Evolutionary conservation across 1,140 invertebrate species (phyloP).

Genomic region (Drosophila ironensis): DNA sequence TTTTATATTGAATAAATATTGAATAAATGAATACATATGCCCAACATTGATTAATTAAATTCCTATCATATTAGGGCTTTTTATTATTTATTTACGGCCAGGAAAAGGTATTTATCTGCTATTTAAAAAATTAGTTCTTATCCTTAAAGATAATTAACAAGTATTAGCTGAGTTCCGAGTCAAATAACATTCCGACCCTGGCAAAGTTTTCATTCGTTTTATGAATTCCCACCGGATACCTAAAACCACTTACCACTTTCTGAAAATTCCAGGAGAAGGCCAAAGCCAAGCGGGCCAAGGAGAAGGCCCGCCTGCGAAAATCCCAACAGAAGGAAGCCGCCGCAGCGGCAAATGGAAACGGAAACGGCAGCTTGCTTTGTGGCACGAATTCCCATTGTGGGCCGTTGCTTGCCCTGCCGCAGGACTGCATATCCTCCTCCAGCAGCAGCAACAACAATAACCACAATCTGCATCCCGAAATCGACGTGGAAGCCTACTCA

Average conservation of each 20-base stretch:
- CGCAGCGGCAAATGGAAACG: constrained; percentile 76
- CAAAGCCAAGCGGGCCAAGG: constrained; percentile 86
- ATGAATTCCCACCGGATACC: too few relatives aligned
- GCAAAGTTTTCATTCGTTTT: too few relatives aligned
- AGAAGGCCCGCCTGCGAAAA: constrained; percentile 86
- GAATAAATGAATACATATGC: too few relatives aligned
- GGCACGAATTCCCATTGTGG: constrained; percentile 58
- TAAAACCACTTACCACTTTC: background rate
- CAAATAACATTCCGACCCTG: too few relatives aligned
- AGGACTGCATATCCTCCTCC: constrained; percentile 60
- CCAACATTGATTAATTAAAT: too few relatives aligned
- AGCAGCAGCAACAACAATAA: constrained; percentile 12
- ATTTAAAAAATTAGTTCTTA: too few relatives aligned
- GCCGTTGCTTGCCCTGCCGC: constrained; percentile 63
- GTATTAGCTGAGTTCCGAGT: too few relatives aligned
- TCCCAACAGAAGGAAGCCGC: constrained; percentile 81
- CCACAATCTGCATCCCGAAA: constrained; percentile 22
- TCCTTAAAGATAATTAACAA: too few relatives aligned
- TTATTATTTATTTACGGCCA: too few relatives aligned
- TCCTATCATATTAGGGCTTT: too few relatives aligned
- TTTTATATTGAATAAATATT: too few relatives aligned
- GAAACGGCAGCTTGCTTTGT: constrained; percentile 74
- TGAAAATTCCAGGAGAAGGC: constrained; percentile 85
- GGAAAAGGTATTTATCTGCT: too few relatives aligned
- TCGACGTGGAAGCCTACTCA: constrained; percentile 80